Base-by-base conservation (phyloP, 1,140 invertebrate species). In the Helicorthomorpha holstii region DNA sequence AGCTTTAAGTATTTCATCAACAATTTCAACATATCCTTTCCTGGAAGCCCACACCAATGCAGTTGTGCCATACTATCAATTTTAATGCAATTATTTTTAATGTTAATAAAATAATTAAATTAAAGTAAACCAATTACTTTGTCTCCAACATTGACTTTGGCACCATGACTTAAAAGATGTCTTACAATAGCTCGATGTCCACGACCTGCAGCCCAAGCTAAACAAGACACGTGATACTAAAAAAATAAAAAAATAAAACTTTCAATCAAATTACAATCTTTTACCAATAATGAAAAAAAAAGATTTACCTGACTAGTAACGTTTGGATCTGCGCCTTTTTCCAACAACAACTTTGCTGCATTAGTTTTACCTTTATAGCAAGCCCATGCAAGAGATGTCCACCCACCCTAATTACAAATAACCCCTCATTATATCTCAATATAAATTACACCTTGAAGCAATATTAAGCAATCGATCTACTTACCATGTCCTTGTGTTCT, bases 331-430 rank as follows among this genome's bases (percentile, higher is more conserved):
- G 93, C 92, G 42, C 85, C 85, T 56, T 79, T 77, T 47, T 89
- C 80, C 49, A 98, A 67, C n/a, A 98, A 67, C 52, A 89, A 65
- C 27, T 75, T 73, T 19, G 88, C 91, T 53, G 85, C 75, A 23
- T 83, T 78, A 12, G 79, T 76, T 57, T 82, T 77, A 2, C 90
- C 90, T 68, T 94, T 92, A 65, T 98, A 98, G 4, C 85, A 80
- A 0, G 91, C 90, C 94, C 94, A 98, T 85, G 98, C 94, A 38
- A 98, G 73, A 1, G 92, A 74, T 1, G 91, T 91, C 93, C 94
- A 98, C 23, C 88, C 88, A 58, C 91, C 90, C 88, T 93, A 61
- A 56, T 61, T 54, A 63, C 59, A 53, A 50, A 56, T 29, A 19
- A 27, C 45, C 27, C 60, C 16, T 19, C 10, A 47, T 49, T 24